These are phyloP conservation scores for Aegithalos caudatus DNA, from an alignment of 2,113 vertebrate species.

Conservation along the genomic window DNA sequence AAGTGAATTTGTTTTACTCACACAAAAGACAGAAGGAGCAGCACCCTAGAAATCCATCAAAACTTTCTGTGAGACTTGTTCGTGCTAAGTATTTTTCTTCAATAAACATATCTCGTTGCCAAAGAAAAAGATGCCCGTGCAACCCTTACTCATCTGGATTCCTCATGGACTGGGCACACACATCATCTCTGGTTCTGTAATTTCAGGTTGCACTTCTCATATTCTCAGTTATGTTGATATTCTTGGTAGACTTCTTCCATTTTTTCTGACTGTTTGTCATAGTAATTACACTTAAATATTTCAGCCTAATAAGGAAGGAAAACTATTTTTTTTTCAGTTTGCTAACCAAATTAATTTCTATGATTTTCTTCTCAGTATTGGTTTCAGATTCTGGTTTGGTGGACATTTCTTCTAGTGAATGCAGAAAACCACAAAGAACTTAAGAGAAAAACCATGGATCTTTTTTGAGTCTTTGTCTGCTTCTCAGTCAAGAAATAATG, in stretches of 20 bases:
- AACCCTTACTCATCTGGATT: background rate
- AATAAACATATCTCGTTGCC: background rate
- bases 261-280: background rate
- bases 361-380: background rate
- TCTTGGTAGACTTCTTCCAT: background rate
- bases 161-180: background rate
- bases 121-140: background rate
- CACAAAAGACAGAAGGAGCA: background rate
- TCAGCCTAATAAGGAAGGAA: background rate
- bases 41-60: background rate
- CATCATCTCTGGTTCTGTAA: background rate
- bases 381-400: background rate
- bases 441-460: background rate
- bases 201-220: background rate
- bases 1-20: background rate
- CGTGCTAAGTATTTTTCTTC: background rate
- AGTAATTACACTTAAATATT: background rate
- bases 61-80: background rate
- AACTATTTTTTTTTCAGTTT: background rate
- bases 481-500: background rate
- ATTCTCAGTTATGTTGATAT: background rate
- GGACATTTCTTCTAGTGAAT: background rate
- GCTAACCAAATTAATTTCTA: background rate
- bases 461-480: background rate
- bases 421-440: background rate